These are phyloP conservation scores for Columba livia DNA, from an alignment of 2,113 vertebrate species.

Conservation along the genomic window DNA sequence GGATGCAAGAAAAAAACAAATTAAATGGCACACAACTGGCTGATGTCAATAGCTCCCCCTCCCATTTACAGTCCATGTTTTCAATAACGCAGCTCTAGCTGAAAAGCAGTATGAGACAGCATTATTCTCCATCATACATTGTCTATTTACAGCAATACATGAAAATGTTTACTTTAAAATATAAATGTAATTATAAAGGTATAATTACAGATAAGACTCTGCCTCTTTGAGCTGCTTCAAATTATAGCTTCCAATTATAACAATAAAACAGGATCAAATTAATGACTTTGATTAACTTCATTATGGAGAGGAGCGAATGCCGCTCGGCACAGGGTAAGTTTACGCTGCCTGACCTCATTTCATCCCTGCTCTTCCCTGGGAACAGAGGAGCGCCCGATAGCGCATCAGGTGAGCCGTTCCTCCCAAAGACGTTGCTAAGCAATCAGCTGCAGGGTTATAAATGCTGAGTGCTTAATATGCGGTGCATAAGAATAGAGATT, in stretches of 20 bases:
- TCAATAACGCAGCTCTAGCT: not conserved
- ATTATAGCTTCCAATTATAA: conserved; percentile 30
- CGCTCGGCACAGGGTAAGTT: not conserved
- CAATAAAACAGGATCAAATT: conserved; percentile 40
- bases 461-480: conserved; percentile 10
- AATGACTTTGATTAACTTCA: conserved; percentile 48
- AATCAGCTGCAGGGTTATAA: conserved; percentile 32
- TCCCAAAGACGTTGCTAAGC: conserved; percentile 45
- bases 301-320: not conserved
- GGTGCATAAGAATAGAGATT: not conserved
- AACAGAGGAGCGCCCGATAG: not conserved
- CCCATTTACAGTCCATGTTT: not conserved
- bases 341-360: conserved; percentile 38
- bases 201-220: conserved; percentile 43
- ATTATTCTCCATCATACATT: not conserved
- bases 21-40: not conserved
- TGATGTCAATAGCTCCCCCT: not conserved
- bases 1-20: not conserved
- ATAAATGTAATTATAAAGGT: conserved; percentile 39
- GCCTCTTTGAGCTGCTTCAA: conserved; percentile 22
- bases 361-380: not conserved
- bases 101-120: not conserved
- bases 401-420: conserved; percentile 26
- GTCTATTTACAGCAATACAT: conserved; percentile 23
- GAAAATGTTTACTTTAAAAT: conserved; percentile 42